A percentile compares a stretch with the other conserved stretches of the same genome.
Evolutionary conservation across 2,888 invertebrate genomes (phyloP).

Genomic region (Pollenia angustigena): DNA sequence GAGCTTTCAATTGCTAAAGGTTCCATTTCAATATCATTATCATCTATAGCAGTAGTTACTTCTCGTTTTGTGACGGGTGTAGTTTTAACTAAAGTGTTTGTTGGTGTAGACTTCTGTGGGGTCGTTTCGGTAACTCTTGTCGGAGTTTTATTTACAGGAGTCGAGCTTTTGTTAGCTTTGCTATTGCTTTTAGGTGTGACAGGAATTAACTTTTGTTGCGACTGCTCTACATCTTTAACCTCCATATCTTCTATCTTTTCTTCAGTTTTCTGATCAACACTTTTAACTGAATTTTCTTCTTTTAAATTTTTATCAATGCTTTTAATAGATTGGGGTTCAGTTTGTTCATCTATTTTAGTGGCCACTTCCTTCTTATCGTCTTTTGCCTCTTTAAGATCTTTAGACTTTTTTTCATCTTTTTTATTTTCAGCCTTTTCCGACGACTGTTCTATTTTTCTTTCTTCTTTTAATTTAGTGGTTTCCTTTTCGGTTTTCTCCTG

Average conservation of each 20-base stretch:
- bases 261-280: slow-evolving; percentile 42
- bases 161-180: slow-evolving; percentile 43
- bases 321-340: slow-evolving; percentile 34
- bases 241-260: slow-evolving; percentile 65
- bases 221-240: slow-evolving; percentile 54
- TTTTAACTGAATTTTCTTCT: slow-evolving; percentile 47
- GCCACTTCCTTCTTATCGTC: slow-evolving; percentile 42
- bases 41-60: slow-evolving; percentile 57
- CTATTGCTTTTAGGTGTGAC: slow-evolving; percentile 42
- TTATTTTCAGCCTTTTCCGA: slow-evolving; percentile 46
- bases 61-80: slow-evolving; percentile 35
- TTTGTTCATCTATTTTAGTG: slow-evolving; percentile 38
- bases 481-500: slow-evolving; percentile 74
- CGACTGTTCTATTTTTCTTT: slow-evolving; percentile 60
- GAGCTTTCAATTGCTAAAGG: slow-evolving; percentile 76
- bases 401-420: slow-evolving; percentile 57
- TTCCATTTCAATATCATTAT: slow-evolving; percentile 80
- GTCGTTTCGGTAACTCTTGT: slow-evolving; percentile 59
- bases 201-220: slow-evolving; percentile 44
- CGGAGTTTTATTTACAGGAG: slow-evolving; percentile 55
- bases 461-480: slow-evolving; percentile 63
- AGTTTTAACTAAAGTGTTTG: slow-evolving; percentile 36
- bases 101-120: slow-evolving; percentile 33
- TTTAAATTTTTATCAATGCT: slow-evolving; percentile 53
- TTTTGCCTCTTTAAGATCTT: slow-evolving; percentile 46